phyloP scores from a whole-genome alignment of 2,113 vertebrate species.

The Bos javanicus region DNA sequence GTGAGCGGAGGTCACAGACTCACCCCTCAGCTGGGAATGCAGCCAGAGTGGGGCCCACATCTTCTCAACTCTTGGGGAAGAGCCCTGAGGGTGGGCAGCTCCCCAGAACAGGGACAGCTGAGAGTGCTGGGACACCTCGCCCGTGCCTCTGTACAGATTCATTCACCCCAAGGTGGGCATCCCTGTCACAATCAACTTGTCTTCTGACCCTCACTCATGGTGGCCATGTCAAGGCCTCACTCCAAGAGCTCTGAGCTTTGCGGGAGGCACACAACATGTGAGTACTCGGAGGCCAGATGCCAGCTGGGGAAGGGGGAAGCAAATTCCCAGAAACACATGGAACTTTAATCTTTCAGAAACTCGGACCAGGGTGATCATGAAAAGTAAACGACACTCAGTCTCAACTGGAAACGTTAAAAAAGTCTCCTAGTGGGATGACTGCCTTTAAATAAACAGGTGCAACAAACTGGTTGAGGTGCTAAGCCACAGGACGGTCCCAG shows the following conservation, averaged over 20 bases:
- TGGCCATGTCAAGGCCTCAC: background rate
- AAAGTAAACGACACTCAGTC: background rate
- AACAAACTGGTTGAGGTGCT: background rate
- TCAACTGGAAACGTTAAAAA: background rate
- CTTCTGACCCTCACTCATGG: background rate
- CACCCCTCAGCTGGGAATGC: background rate
- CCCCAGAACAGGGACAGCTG: background rate
- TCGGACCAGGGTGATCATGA: background rate
- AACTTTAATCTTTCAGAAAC: background rate
- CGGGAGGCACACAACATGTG: fast-evolving
- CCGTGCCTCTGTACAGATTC: background rate
- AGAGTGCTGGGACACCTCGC: background rate
- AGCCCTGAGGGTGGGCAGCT: background rate
- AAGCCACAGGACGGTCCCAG: background rate
- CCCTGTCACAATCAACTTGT: background rate
- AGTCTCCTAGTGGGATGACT: background rate
- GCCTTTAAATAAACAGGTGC: background rate
- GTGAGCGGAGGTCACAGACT: too few relatives aligned
- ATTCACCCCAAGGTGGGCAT: fast-evolving
- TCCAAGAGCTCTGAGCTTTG: background rate
- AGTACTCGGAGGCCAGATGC: background rate
- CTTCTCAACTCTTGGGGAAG: background rate
- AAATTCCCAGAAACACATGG: background rate
- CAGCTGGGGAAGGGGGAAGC: background rate
- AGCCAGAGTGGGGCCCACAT: background rate